Percentiles rank a stretch among this genome's conserved stretches.
phyloP scores from a whole-genome alignment of 2,888 invertebrate genomes.

The Pogonocherus hispidulus region DNA sequence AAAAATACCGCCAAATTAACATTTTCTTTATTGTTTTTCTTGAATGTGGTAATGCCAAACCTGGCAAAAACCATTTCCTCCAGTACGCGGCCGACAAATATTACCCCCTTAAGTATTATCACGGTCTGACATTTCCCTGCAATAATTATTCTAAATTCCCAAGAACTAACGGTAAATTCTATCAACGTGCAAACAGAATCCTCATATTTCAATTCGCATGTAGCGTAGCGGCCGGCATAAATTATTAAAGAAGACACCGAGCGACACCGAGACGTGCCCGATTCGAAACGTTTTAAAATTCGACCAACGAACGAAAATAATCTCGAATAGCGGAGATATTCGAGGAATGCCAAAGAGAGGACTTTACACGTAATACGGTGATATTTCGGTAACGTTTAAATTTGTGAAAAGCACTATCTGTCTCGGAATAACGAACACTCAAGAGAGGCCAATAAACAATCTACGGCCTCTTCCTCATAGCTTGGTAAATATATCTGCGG shows the following conservation, averaged over 20 bases:
- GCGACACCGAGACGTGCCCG: background rate
- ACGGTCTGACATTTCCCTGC: too few relatives aligned
- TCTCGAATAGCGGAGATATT: conserved; percentile 20
- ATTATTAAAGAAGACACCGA: conserved; percentile 1
- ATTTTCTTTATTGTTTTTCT: too few relatives aligned
- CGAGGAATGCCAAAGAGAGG: conserved; percentile 20
- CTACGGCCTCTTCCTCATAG: conserved; percentile 7
- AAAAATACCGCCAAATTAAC: too few relatives aligned
- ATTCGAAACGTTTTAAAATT: conserved; percentile 13
- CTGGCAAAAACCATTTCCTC: too few relatives aligned
- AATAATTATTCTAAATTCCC: too few relatives aligned
- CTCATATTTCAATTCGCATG: background rate
- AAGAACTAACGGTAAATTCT: too few relatives aligned
- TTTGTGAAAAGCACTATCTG: conserved; percentile 24
- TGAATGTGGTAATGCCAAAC: too few relatives aligned
- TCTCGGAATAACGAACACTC: conserved; percentile 1
- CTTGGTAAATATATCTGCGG: conserved; percentile 6
- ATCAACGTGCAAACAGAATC: background rate
- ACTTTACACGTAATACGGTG: conserved; percentile 15
- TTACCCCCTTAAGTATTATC: too few relatives aligned
- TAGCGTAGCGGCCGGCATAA: background rate
- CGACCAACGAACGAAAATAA: conserved; percentile 26
- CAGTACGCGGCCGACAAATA: too few relatives aligned
- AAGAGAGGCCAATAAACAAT: background rate
- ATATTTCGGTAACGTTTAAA: conserved; percentile 23